Percentiles rank a stretch among this genome's conserved stretches.
Evolutionary conservation across 2,113 vertebrate genomes (phyloP).

Genomic region (Proterorhinus semilunaris): DNA sequence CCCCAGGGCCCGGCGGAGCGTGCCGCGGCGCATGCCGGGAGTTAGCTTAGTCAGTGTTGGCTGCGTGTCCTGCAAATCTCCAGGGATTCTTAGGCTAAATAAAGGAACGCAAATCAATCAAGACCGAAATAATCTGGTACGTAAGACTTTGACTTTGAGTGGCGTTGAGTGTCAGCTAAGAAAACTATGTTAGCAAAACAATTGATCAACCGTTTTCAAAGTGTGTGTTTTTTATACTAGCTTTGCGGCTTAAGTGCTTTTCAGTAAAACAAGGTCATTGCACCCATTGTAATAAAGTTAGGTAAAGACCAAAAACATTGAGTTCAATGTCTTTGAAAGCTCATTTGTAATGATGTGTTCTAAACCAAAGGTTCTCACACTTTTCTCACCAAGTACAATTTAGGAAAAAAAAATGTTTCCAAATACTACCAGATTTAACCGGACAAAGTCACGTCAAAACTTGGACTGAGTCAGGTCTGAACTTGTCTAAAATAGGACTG

Average conservation of each 20-base stretch:
- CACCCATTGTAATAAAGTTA: too few relatives aligned
- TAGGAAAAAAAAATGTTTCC: too few relatives aligned
- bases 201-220: not conserved
- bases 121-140: not conserved
- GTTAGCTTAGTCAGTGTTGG: slow-evolving; percentile 28
- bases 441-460: too few relatives aligned
- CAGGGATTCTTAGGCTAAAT: slow-evolving; percentile 27
- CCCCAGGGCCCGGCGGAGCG: slow-evolving; percentile 15
- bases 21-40: slow-evolving; percentile 17
- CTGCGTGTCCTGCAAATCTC: slow-evolving; percentile 4
- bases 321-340: too few relatives aligned
- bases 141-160: not conserved
- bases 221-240: not conserved
- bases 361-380: too few relatives aligned
- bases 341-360: too few relatives aligned
- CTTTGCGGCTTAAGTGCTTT: not conserved
- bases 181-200: not conserved
- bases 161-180: not conserved
- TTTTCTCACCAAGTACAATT: too few relatives aligned
- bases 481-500: too few relatives aligned
- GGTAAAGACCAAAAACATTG: too few relatives aligned
- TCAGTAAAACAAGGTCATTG: too few relatives aligned
- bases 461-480: too few relatives aligned
- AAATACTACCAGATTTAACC: too few relatives aligned
- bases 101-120: slow-evolving; percentile 51